phyloP scores from a whole-genome alignment of 2,888 invertebrate species.

The Enoplolaimus lenunculus region DNA sequence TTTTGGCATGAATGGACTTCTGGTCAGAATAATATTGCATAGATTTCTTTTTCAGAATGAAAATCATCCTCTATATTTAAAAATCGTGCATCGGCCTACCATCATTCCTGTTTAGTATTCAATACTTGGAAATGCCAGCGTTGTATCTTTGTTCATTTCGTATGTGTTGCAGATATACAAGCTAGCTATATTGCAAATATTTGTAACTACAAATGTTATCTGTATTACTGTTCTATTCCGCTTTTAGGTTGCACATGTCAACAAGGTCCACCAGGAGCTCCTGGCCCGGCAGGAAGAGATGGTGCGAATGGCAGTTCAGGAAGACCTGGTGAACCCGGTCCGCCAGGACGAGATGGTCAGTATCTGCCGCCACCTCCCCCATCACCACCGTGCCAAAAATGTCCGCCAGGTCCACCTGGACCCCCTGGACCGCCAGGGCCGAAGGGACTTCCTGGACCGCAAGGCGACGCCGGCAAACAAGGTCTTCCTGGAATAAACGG shows the following conservation, averaged over 20 bases:
- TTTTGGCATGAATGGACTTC: too few relatives aligned
- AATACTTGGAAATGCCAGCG: too few relatives aligned
- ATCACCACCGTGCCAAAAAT: slow-evolving; percentile 39
- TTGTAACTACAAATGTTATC: too few relatives aligned
- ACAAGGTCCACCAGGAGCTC: slow-evolving; percentile 33
- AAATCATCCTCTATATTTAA: too few relatives aligned
- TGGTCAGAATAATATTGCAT: too few relatives aligned
- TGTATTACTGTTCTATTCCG: too few relatives aligned
- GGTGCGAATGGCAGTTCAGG: slow-evolving; percentile 35
- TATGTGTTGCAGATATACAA: too few relatives aligned
- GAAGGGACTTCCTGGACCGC: slow-evolving; percentile 31
- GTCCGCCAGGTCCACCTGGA: slow-evolving; percentile 25
- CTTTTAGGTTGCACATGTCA: slow-evolving; percentile 33
- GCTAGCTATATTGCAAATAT: too few relatives aligned
- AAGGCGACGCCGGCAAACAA: slow-evolving; percentile 33
- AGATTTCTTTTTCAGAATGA: too few relatives aligned
- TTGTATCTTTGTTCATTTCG: too few relatives aligned
- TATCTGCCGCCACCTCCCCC: slow-evolving; percentile 39
- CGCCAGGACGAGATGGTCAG: slow-evolving; percentile 32
- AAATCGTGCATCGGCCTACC: too few relatives aligned
- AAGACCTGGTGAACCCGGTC: slow-evolving; percentile 35
- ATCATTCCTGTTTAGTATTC: too few relatives aligned
- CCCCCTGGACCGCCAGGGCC: slow-evolving; percentile 35
- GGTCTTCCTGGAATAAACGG: slow-evolving; percentile 29
- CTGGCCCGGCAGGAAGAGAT: slow-evolving; percentile 32